Conservation (phyloP, 1,140 invertebrate species). For the Calycopis cecrops region DNA sequence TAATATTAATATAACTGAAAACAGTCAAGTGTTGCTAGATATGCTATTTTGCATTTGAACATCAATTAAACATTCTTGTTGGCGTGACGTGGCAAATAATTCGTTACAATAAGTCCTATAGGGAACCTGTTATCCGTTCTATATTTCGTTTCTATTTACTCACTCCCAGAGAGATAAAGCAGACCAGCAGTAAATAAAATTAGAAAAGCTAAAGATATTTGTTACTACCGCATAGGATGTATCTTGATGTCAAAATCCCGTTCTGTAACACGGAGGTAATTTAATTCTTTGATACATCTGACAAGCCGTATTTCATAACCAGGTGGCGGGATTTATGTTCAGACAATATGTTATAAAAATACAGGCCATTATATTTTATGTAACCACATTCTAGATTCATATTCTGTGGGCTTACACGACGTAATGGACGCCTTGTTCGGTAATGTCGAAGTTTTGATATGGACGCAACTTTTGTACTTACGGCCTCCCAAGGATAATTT, state of each 20-base stretch:
- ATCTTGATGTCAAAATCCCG: constrained; percentile 11
- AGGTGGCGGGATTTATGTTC: constrained; percentile 53
- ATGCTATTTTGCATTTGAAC: too few species aligned
- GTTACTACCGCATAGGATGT: constrained; percentile 1
- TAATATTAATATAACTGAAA: too few species aligned
- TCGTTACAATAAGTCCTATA: too few species aligned
- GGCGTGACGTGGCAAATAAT: too few species aligned
- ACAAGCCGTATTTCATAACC: constrained; percentile 49
- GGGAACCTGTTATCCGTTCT: too few species aligned
- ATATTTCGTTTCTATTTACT: too few species aligned
- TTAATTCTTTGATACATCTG: constrained; percentile 47
- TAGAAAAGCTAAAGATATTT: constrained; percentile 1
- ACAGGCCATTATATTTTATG: constrained; percentile 50
- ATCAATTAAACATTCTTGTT: too few species aligned
- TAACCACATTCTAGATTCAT: constrained; percentile 13
- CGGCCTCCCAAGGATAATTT: constrained; percentile 3
- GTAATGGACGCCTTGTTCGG: neutral
- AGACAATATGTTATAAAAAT: constrained; percentile 62
- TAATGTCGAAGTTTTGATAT: neutral
- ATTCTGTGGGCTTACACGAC: neutral
- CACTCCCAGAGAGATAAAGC: too few species aligned
- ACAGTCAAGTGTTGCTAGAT: too few species aligned
- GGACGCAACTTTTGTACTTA: constrained; percentile 7
- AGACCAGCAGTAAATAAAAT: constrained; percentile 1
- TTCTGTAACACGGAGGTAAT: constrained; percentile 30